phyloP scores from a whole-genome alignment of 2,888 invertebrate species.

The Ornithoptera priamus region DNA sequence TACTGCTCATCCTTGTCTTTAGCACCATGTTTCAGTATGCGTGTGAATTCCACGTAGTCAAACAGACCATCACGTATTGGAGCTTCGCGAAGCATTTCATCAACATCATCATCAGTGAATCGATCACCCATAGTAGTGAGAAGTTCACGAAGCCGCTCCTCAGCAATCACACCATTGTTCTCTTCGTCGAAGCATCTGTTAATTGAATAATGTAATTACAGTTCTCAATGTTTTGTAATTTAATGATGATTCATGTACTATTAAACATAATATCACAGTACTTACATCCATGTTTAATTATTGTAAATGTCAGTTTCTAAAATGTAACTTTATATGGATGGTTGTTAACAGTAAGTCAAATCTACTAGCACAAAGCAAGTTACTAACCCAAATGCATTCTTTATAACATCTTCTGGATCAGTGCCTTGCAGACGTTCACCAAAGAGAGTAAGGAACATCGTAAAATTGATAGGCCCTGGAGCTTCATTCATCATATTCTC shows the following conservation, averaged over 20 bases:
- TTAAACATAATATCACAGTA: no score
- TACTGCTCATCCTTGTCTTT: conserved; percentile 98
- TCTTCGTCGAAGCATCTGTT: conserved; percentile 96
- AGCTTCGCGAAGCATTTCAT: conserved; percentile 99
- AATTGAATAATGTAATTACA: neutral
- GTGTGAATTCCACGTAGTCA: conserved; percentile 98
- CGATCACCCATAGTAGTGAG: conserved; percentile 99
- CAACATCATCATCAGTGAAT: conserved; percentile 98
- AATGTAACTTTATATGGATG: no score
- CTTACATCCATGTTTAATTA: no score
- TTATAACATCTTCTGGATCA: conserved; percentile 99
- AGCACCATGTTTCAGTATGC: conserved; percentile 99
- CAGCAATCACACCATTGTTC: conserved; percentile 93
- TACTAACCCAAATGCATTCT: conserved; percentile 95
- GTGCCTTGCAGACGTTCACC: conserved; percentile 99
- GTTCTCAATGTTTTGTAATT: no score
- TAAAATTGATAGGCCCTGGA: conserved; percentile 99
- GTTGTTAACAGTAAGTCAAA: no score
- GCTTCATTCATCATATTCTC: conserved; percentile 99
- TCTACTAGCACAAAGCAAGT: neutral
- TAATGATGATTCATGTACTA: no score
- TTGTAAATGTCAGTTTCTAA: no score
- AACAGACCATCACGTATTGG: conserved; percentile 97
- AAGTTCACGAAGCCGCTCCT: conserved; percentile 96
- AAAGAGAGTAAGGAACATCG: conserved; percentile 99